Percentiles rank a stretch among this genome's conserved stretches.
Conservation (phyloP, 1,140 invertebrate species). For the Elymnias hypermnestra region DNA sequence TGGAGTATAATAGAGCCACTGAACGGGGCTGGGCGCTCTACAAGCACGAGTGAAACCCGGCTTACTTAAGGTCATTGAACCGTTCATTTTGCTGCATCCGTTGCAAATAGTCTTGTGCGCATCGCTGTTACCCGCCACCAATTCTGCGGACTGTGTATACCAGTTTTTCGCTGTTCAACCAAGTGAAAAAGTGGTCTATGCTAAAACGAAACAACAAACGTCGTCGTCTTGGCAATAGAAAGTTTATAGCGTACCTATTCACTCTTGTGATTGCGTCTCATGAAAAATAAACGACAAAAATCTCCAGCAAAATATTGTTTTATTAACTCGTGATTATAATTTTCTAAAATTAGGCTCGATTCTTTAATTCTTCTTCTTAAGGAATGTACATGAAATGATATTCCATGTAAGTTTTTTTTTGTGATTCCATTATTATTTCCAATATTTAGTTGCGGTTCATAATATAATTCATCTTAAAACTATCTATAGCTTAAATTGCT, state of each 20-base stretch:
- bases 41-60: constrained; percentile 67
- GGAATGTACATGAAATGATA: too few species aligned
- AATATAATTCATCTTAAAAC: not conserved
- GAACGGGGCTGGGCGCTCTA: constrained; percentile 64
- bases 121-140: constrained; percentile 62
- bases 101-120: constrained; percentile 69
- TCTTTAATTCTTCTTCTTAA: not conserved
- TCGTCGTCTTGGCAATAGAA: constrained; percentile 54
- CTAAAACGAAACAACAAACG: constrained; percentile 45
- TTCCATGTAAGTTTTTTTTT: too few species aligned
- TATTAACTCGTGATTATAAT: too few species aligned
- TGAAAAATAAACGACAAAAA: too few species aligned
- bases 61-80: constrained; percentile 64
- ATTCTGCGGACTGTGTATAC: constrained; percentile 53
- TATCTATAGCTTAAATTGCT: not conserved
- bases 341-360: not conserved
- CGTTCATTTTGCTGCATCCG: constrained; percentile 73
- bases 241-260: constrained; percentile 29
- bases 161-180: constrained; percentile 46
- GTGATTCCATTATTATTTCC: too few species aligned
- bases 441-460: too few species aligned
- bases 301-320: too few species aligned
- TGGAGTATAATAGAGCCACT: constrained; percentile 61
- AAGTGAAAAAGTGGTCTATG: constrained; percentile 50
- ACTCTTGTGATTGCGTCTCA: constrained; percentile 11